Evolutionary conservation across 2,888 invertebrate genomes (phyloP).

Genomic region (Heterodera filipjevi): DNA sequence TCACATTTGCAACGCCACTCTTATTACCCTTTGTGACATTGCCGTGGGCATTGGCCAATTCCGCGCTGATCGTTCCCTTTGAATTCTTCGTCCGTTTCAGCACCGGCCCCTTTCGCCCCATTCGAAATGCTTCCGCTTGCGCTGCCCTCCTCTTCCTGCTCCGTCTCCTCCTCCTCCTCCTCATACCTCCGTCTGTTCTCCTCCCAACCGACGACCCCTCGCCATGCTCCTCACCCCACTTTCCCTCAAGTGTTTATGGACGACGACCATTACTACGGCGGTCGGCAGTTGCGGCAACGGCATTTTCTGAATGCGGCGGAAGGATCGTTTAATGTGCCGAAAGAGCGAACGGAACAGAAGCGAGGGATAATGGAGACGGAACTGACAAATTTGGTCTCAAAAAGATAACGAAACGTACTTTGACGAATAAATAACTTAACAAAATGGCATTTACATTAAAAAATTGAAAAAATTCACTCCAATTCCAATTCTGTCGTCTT

Average conservation of each 20-base stretch:
- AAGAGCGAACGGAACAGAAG: neutral
- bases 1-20: neutral
- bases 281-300: neutral
- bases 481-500: too few relatives aligned
- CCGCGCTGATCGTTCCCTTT: neutral
- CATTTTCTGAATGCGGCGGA: neutral
- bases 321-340: neutral
- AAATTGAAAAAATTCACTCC: neutral
- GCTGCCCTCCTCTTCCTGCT: neutral
- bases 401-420: neutral
- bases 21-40: neutral
- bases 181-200: constrained; percentile 10
- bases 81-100: constrained; percentile 5
- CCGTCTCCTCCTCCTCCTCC: neutral
- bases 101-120: neutral
- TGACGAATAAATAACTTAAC: neutral
- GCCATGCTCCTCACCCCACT: constrained; percentile 12
- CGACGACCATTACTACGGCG: constrained; percentile 9
- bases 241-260: constrained; percentile 13
- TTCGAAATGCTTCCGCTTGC: neutral
- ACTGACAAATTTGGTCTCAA: neutral
- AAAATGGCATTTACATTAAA: neutral
- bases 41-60: neutral
- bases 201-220: constrained; percentile 21
- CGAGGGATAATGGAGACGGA: neutral